phyloP scores from a whole-genome alignment of 2,113 vertebrate species.

The Dascyllus trimaculatus region DNA sequence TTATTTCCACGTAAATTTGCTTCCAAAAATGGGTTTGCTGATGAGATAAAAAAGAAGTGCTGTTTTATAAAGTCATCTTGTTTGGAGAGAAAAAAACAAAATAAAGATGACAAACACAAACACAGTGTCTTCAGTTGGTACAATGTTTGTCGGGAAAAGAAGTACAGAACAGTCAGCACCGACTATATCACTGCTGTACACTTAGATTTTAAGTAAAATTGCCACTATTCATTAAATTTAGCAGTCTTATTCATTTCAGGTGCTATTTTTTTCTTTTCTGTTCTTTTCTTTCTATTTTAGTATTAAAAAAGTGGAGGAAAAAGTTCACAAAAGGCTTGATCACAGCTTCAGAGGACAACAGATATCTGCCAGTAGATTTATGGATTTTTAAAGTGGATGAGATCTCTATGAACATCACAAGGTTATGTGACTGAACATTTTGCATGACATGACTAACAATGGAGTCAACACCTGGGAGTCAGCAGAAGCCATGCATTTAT shows the following conservation, averaged over 20 bases:
- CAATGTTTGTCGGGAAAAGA: conserved; percentile 8
- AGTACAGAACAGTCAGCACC: not conserved
- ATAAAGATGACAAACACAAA: not conserved
- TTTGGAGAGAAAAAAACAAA: conserved; percentile 9
- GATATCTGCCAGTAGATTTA: not conserved
- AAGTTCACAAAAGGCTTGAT: conserved; percentile 17
- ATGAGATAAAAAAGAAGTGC: not conserved
- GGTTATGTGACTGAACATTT: conserved; percentile 14
- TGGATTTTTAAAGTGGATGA: conserved; percentile 17
- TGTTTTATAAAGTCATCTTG: not conserved
- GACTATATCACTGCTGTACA: not conserved
- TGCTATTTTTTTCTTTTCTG: not conserved
- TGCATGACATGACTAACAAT: not conserved
- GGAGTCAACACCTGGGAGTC: conserved; percentile 5
- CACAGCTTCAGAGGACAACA: not conserved
- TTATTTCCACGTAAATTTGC: not conserved
- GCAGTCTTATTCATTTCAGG: not conserved
- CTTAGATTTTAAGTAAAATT: conserved; percentile 10
- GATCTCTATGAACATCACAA: conserved; percentile 21
- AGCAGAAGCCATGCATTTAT: not conserved
- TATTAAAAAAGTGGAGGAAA: not conserved
- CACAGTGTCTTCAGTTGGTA: not conserved
- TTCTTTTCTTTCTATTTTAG: conserved; percentile 4
- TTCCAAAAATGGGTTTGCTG: conserved; percentile 3
- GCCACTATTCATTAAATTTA: conserved; percentile 29